Base-by-base conservation (phyloP, 1,140 invertebrate species). In the Leptinotarsa texana region DNA sequence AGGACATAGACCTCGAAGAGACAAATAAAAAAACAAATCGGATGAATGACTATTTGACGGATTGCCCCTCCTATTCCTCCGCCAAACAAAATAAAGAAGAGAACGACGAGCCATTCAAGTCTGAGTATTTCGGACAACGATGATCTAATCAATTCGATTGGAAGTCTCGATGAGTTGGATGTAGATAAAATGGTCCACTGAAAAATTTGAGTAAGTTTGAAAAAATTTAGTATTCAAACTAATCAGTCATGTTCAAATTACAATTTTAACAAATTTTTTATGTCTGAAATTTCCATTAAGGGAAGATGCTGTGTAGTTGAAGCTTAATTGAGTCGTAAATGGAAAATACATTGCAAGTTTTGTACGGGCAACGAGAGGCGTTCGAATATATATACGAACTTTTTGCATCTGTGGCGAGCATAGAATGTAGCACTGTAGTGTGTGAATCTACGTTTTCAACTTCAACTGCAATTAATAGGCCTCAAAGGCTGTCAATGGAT, bases 301-400 rank as follows among this genome's bases (percentile, higher is more conserved):
- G 18, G 57, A 61, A 61, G 11, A 6, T 4, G 57, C 57, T 61
- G 13, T 61, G 57, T 61, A 8, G 57, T 61, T 17, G 17, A 17
- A 61, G 15, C n/a, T 61, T 61, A 61, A 13, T 61, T 61, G 57
- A 61, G 3, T 17, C 57, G 57, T 61, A 61, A 61, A 61, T 61
- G 4, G 57, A 61, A 61, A 61, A 61, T 13, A 21, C 13, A 61
- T 61, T 61, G 47, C 11, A 21, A 72, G 48, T 17, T 48, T 15
- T 61, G 57, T 17, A 61, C 57, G 17, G 57, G 15, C 68, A 69
- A 69, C 68, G 71, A 76, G 75, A 76, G 72, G 75, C 77, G 69
- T n/a, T 79, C 74, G 74, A 77, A 77, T 72, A 79, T 74, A 80
- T 75, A 75, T 79, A 79, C 79, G 75, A 78, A 77, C 78, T 79